These are phyloP conservation scores for Anoplolepis gracilipes DNA, from an alignment of 1,140 invertebrate species.

Conservation along the genomic window DNA sequence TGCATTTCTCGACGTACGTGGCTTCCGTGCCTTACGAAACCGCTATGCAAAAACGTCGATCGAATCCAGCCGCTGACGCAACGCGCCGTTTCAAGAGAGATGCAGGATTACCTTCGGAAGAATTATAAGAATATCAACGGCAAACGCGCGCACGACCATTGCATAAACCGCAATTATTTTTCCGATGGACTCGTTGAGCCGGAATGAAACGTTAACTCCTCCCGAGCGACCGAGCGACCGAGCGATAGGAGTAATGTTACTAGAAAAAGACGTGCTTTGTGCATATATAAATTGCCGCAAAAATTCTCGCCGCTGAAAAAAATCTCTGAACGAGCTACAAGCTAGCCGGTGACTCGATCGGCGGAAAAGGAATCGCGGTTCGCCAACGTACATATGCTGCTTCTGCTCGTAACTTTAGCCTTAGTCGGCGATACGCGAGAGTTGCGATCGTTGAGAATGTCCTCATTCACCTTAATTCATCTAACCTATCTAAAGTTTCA, in stretches of 20 bases:
- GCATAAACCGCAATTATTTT: constrained; percentile 74
- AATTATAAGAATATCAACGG: constrained; percentile 68
- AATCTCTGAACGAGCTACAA: neutral
- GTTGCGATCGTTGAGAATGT: neutral
- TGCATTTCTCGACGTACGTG: constrained; percentile 15
- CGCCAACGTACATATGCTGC: neutral
- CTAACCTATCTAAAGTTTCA: neutral
- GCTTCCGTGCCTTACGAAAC: constrained; percentile 35
- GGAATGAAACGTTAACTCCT: constrained; percentile 74
- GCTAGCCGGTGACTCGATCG: constrained; percentile 11
- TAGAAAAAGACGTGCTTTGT: constrained; percentile 58
- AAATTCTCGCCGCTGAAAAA: constrained; percentile 51
- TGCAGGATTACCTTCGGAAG: constrained; percentile 52
- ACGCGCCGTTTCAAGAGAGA: constrained; percentile 56
- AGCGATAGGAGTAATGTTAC: constrained; percentile 68
- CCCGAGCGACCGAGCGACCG: constrained; percentile 42
- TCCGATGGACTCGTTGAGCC: constrained; percentile 68
- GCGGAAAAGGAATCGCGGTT: constrained; percentile 25
- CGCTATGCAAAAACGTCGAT: constrained; percentile 17
- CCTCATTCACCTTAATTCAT: neutral
- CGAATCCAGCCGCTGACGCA: constrained; percentile 46
- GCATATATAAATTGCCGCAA: constrained; percentile 44
- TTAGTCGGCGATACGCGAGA: neutral
- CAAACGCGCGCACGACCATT: constrained; percentile 44
- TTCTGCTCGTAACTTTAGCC: constrained; percentile 31